Evolutionary conservation across 2,888 invertebrate species (phyloP), one percentile per base, ranked within the genome.

Genomic region (Erebia palarica): DNA sequence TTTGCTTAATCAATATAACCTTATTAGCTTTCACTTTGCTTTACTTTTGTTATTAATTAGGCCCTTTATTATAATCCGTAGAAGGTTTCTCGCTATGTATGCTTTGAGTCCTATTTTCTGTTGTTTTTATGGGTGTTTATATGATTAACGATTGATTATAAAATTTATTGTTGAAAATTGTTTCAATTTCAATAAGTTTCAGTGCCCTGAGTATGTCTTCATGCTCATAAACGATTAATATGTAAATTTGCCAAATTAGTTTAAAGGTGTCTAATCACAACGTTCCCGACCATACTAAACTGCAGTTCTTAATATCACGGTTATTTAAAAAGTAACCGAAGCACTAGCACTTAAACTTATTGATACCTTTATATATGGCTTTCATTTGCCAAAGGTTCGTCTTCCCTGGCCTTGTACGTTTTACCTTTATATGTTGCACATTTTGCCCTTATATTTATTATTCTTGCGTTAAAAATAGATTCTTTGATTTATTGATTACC

Each of bases 371-470:
- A 47, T 13, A 13, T 47, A 47, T 13, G 47, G 47, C 47, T 47
- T 47, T 47, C 47, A 47, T 10, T 3, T 10, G 18, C 16, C 16
- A 10, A 16, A 18, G 9, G 55, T 55, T 55, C 10, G 55, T 55
- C 18, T 16, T 57, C 21, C 21, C 3, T 44, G 58, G 57, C 53
- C 16, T 47, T 47, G 51, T 65, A 36, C 36, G 36, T 58, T 66
- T 14, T 72, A 70, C 57, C 58, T 73, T 55, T 75, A 65, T 63
- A 63, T 60, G 47, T 70, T 70, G 74, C 76, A 77, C 76, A 67
- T 9, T 72, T 70, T 74, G 75, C 16, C 18, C 36, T 49, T 65
- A 36, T 53, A 47, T 68, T 47, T n/a, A 61, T 27, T 21, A 21
- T 16, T 16, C 16, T 2, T n/a, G n/a, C 60, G 16, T 61, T 44